Conservation (phyloP, 2,888 invertebrate genomes). For the Hemaris fuciformis region DNA sequence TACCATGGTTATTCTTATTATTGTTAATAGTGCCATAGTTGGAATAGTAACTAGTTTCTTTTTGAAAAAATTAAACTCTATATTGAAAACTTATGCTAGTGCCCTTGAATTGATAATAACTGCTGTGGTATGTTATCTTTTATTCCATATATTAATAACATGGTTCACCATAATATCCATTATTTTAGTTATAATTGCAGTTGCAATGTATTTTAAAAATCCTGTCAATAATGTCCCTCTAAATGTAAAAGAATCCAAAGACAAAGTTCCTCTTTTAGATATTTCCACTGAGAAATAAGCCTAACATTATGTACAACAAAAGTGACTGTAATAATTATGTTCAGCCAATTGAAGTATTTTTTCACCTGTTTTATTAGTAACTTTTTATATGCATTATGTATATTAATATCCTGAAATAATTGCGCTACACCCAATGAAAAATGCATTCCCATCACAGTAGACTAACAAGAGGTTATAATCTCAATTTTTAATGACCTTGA, state of each 20-base stretch:
- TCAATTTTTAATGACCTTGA: too few relatives aligned
- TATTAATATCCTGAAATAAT: too few relatives aligned
- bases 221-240: slow-evolving; percentile 85
- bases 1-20: slow-evolving; percentile 89
- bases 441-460: too few relatives aligned
- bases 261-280: slow-evolving; percentile 56
- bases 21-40: slow-evolving; percentile 93
- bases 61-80: slow-evolving; percentile 95
- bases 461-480: too few relatives aligned
- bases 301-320: too few relatives aligned
- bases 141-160: slow-evolving; percentile 93
- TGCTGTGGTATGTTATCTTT: slow-evolving; percentile 91
- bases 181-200: slow-evolving; percentile 89
- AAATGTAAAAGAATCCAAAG: slow-evolving; percentile 33
- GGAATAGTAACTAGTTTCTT: slow-evolving; percentile 97
- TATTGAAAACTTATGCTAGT: slow-evolving; percentile 97
- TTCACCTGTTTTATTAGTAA: too few relatives aligned
- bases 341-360: too few relatives aligned
- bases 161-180: slow-evolving; percentile 91
- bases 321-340: too few relatives aligned
- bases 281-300: slow-evolving; percentile 32
- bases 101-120: slow-evolving; percentile 95
- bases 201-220: slow-evolving; percentile 93
- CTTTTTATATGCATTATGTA: too few relatives aligned
- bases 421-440: too few relatives aligned